A percentile compares a stretch with the other conserved stretches of the same genome.
Evolutionary conservation across 2,113 vertebrate species (phyloP).

Genomic region (Numida meleagris): DNA sequence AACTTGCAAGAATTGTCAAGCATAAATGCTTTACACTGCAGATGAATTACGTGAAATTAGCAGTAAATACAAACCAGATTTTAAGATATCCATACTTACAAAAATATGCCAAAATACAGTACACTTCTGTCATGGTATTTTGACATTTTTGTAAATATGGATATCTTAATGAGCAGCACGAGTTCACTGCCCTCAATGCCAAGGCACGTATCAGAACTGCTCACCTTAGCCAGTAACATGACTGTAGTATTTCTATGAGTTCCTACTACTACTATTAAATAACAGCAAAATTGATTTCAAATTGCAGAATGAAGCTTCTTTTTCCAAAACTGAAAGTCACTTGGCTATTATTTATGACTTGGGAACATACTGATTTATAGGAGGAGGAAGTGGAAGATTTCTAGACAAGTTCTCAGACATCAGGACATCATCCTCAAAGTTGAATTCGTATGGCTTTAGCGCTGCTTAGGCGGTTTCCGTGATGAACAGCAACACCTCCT

Average conservation of each 20-base stretch:
- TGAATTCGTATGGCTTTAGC: not conserved
- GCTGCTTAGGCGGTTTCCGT: not conserved
- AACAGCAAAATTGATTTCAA: not conserved
- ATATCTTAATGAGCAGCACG: too few species aligned
- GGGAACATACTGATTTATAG: not conserved
- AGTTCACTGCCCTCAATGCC: not conserved
- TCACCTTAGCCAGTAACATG: not conserved
- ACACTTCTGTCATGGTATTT: too few species aligned
- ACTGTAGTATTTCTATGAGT: not conserved
- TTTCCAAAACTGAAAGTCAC: not conserved
- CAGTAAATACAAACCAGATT: not conserved
- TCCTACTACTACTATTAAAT: not conserved
- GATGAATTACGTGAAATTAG: not conserved
- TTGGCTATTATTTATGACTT: not conserved
- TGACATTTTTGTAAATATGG: too few species aligned
- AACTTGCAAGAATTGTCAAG: not conserved
- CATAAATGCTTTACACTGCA: not conserved
- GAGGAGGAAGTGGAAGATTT: not conserved
- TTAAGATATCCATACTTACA: accelerated
- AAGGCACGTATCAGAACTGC: not conserved
- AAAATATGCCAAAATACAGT: not conserved
- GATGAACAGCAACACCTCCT: not conserved
- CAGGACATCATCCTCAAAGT: not conserved
- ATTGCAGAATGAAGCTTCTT: not conserved
- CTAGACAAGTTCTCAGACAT: not conserved